Percentiles rank a stretch among this genome's conserved stretches.
Evolutionary conservation across 2,113 vertebrate genomes (phyloP).

Genomic region (Entosphenus tridentatus): DNA sequence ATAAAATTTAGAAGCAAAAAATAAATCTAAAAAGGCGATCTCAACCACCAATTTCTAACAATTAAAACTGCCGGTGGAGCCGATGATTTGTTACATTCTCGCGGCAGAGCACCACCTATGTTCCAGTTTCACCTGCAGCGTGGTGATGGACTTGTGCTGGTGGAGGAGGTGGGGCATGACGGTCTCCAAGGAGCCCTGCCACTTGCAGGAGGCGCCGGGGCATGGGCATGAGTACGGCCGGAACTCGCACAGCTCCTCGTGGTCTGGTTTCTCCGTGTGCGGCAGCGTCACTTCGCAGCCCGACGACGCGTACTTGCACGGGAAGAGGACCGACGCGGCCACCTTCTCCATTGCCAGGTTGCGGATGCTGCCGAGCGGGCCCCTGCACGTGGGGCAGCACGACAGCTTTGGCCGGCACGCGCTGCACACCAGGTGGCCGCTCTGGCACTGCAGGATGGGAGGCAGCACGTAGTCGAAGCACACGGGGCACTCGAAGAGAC

Average conservation of each 20-base stretch:
- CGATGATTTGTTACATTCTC: too few species aligned
- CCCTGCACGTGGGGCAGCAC: slow-evolving; percentile 87
- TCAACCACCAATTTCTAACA: too few species aligned
- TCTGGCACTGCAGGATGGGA: slow-evolving; percentile 96
- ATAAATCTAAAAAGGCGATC: too few species aligned
- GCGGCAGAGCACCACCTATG: too few species aligned
- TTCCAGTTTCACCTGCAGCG: slow-evolving; percentile 13
- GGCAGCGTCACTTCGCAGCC: slow-evolving; percentile 91
- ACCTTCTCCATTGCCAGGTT: slow-evolving; percentile 99
- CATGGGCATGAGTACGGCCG: slow-evolving; percentile 38
- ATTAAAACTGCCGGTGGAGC: too few species aligned
- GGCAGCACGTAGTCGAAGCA: slow-evolving; percentile 99
- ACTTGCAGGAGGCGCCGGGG: slow-evolving; percentile 34
- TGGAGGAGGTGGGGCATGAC: slow-evolving; percentile 63
- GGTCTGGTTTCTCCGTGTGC: slow-evolving; percentile 84
- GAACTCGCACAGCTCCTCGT: slow-evolving; percentile 35
- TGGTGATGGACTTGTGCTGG: slow-evolving; percentile 65
- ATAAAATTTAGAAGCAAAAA: too few species aligned
- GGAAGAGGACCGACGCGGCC: slow-evolving; percentile 94
- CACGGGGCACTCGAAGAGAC: slow-evolving; percentile 92
- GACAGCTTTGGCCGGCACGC: slow-evolving; percentile 98
- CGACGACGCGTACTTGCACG: slow-evolving; percentile 91
- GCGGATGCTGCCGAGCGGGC: slow-evolving; percentile 83
- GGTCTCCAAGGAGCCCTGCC: slow-evolving; percentile 31
- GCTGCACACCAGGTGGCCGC: slow-evolving; percentile 90